Percentiles rank a stretch among this genome's conserved stretches.
Conservation (phyloP, 2,113 vertebrate species). For the Sceloporus tristichus region DNA sequence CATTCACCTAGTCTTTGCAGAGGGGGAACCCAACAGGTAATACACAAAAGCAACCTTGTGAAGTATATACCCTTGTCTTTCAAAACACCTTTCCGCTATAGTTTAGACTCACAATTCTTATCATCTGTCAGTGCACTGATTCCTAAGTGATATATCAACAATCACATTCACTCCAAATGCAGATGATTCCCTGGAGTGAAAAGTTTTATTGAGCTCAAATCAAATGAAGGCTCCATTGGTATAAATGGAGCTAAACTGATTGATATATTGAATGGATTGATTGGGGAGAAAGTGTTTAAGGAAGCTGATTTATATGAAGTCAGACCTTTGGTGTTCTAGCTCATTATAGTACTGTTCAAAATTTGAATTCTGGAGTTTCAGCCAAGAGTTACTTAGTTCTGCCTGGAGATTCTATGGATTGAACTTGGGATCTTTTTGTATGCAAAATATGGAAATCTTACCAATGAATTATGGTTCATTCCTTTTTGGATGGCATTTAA, state of each 20-base stretch:
- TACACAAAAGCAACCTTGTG: constrained; percentile 32
- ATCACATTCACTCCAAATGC: constrained; percentile 63
- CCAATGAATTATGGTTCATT: background rate
- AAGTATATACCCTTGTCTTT: constrained; percentile 28
- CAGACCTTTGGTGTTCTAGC: too few species aligned
- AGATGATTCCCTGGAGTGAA: constrained; percentile 55
- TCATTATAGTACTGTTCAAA: too few species aligned
- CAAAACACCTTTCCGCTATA: constrained; percentile 52
- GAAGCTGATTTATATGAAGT: too few species aligned
- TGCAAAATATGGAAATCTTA: background rate
- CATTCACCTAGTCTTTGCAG: constrained; percentile 8
- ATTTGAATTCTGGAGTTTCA: too few species aligned
- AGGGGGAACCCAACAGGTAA: background rate
- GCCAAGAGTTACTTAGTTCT: too few species aligned
- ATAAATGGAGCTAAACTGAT: background rate
- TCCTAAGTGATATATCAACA: constrained; percentile 66
- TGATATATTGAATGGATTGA: too few species aligned
- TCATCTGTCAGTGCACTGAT: constrained; percentile 47
- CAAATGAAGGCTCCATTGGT: background rate
- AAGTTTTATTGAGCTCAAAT: constrained; percentile 42
- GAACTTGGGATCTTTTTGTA: too few species aligned
- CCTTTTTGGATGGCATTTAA: background rate
- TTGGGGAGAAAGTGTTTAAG: background rate
- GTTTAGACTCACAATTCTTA: constrained; percentile 53
- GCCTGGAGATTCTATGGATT: background rate